Evolutionary conservation across 2,888 invertebrate species (phyloP), one percentile per base, ranked within the genome.

Genomic region (Cetonia aurata): DNA sequence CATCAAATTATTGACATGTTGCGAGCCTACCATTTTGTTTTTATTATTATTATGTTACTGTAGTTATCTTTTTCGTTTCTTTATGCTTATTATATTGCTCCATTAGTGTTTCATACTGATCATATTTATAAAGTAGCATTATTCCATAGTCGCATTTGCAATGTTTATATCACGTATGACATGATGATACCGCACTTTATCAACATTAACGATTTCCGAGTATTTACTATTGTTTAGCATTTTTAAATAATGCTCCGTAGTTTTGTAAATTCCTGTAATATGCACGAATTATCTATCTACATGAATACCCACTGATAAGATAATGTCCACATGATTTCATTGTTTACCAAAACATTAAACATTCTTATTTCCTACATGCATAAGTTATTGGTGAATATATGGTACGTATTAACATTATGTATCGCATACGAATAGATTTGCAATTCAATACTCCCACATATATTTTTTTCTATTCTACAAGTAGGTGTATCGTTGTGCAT

Each of bases 321-420:
- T 57, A 44, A 57, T 42, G 15, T 57, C 42, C 19, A 13, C 42
- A 57, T 42, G 55, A 55, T 17, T 42, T 57, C 57, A 57, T 44
- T 41, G 19, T 55, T 55, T 55, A 33, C 55, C 55, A 33, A 33
- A 33, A 33, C 37, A 55, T 55, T 33, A 55, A 31, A 55, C 33
- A 55, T 9, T 19, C n/a, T 60, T 31, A 60, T 31, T 57, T 46
- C n/a, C n/a, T 60, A 60, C 9, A 48, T 31, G 25, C 60, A 8
- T 48, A 48, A 13, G 44, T 44, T 60, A 31, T 31, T 46, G 60
- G 46, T 60, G 17, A 50, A 65, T 65, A 65, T 65, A 65, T 65
- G 62, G 62, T 65, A 65, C 62, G 62, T 50, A 65, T 65, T 65
- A 65, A 50, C 50, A 15, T 17, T 15, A 60, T 65, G 33, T 50